These are phyloP conservation scores for Calyptomena viridis DNA, from an alignment of 2,113 vertebrate species.

Conservation along the genomic window DNA sequence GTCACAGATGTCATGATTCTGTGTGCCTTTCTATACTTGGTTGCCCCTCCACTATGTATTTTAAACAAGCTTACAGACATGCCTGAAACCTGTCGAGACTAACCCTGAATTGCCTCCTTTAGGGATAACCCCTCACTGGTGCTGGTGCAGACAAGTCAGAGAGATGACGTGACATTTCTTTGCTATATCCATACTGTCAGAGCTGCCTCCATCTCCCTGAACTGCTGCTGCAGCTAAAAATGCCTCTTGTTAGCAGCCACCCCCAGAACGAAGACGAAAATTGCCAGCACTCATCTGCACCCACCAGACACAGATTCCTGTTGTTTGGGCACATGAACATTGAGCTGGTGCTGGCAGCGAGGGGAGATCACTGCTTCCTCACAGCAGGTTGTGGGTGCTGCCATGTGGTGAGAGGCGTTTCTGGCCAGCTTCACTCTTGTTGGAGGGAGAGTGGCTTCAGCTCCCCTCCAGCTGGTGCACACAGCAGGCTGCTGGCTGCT, in stretches of 20 bases:
- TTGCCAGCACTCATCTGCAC: neutral
- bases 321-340: neutral
- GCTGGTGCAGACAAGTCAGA: neutral
- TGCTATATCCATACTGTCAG: neutral
- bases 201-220: neutral
- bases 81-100: neutral
- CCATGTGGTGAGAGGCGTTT: neutral
- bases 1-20: neutral
- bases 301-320: neutral
- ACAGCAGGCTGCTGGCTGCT: neutral
- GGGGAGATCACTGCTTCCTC: neutral
- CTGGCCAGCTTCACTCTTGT: neutral
- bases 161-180: neutral
- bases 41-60: neutral
- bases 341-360: fast-evolving
- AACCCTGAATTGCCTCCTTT: fast-evolving
- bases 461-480: neutral
- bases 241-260: neutral
- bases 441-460: neutral
- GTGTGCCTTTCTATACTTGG: neutral
- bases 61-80: neutral
- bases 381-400: neutral
- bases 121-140: neutral
- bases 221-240: neutral
- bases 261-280: neutral